These are phyloP conservation scores for Rhagonycha fulva DNA, from an alignment of 2,888 invertebrate genomes.

Conservation along the genomic window DNA sequence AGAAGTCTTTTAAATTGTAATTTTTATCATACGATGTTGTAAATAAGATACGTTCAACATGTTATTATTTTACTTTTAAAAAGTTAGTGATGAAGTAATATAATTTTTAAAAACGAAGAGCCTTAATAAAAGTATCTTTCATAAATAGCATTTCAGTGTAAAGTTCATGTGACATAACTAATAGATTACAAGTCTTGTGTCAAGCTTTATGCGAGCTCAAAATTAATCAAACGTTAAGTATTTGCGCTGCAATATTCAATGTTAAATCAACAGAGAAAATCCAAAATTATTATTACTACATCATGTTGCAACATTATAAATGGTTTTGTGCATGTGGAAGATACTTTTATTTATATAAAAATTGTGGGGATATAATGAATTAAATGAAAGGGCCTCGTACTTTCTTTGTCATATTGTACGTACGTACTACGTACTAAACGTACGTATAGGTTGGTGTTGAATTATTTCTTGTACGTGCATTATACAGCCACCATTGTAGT, in stretches of 20 bases:
- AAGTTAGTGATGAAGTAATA: neutral
- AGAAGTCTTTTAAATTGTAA: too few relatives aligned
- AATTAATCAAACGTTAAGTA: neutral
- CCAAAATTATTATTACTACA: neutral
- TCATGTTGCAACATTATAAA: neutral
- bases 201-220: neutral
- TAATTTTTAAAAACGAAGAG: neutral
- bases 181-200: neutral
- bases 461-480: conserved; percentile 43
- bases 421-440: neutral
- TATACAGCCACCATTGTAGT: conserved; percentile 41
- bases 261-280: neutral
- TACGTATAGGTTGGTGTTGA: conserved; percentile 31
- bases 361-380: neutral
- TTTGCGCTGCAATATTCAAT: neutral
- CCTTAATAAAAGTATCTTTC: neutral
- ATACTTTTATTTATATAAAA: neutral
- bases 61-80: neutral
- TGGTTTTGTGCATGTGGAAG: neutral
- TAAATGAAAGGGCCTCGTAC: neutral
- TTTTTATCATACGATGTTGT: too few relatives aligned
- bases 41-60: neutral
- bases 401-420: neutral
- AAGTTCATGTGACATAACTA: neutral
- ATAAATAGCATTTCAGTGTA: neutral